Conservation (phyloP, 2,113 vertebrate genomes). For the Columba livia region DNA sequence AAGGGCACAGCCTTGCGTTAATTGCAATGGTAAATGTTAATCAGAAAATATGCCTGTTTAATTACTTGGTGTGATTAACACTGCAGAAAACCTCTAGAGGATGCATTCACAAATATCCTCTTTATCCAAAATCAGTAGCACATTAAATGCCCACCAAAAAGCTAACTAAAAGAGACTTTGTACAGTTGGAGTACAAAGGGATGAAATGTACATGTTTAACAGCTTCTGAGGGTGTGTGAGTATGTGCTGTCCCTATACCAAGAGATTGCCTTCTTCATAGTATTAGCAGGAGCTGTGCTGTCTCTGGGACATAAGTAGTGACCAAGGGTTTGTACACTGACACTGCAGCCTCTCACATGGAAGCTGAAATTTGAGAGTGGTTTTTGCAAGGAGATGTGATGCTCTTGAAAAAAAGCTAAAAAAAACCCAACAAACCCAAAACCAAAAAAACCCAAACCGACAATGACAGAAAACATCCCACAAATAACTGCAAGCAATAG, state of each 20-base stretch:
- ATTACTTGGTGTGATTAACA: conserved; percentile 65
- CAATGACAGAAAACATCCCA: too few relatives aligned
- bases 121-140: conserved; percentile 25
- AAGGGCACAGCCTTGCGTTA: conserved; percentile 30
- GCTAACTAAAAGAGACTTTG: not conserved
- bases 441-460: not conserved
- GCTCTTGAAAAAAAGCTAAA: not conserved
- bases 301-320: not conserved
- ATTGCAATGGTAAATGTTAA: conserved; percentile 59
- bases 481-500: not conserved
- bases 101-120: conserved; percentile 22
- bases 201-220: not conserved
- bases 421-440: not conserved
- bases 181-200: not conserved
- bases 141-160: not conserved
- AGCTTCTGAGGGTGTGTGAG: not conserved
- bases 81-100: conserved; percentile 45
- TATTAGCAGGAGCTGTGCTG: not conserved
- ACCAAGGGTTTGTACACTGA: not conserved
- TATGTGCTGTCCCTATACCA: not conserved
- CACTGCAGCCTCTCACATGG: not conserved
- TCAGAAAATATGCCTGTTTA: conserved; percentile 65
- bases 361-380: not conserved
- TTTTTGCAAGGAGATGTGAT: not conserved
- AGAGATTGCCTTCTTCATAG: not conserved